These are phyloP conservation scores for Isotomurus palustris DNA, from an alignment of 2,888 invertebrate genomes.

Conservation along the genomic window DNA sequence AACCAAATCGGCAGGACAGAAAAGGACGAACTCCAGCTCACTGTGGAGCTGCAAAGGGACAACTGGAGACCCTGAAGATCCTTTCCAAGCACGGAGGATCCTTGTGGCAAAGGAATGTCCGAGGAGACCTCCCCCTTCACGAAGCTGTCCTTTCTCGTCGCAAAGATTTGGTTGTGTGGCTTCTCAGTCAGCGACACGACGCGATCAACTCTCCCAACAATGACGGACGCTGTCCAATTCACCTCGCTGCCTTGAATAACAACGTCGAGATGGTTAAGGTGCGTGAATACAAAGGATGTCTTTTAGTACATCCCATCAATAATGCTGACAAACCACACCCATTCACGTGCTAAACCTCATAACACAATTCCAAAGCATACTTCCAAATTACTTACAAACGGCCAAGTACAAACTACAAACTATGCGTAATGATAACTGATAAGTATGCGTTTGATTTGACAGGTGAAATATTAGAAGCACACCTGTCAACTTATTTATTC, in stretches of 20 bases:
- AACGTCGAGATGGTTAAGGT: conserved; percentile 88
- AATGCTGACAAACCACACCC: no score
- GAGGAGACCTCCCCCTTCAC: conserved; percentile 91
- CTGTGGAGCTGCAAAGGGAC: conserved; percentile 94
- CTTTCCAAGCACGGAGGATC: conserved; percentile 74
- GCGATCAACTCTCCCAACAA: conserved; percentile 83
- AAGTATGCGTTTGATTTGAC: no score
- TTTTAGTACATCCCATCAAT: no score
- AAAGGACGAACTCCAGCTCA: conserved; percentile 76
- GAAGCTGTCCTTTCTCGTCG: conserved; percentile 92
- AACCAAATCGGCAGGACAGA: conserved; percentile 86
- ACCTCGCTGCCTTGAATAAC: conserved; percentile 89
- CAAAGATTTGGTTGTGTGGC: conserved; percentile 81
- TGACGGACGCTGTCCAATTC: conserved; percentile 86
- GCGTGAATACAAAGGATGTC: no score
- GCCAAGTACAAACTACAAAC: not conserved
- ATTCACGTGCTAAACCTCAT: no score
- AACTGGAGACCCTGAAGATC: conserved; percentile 77
- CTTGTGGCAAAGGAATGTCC: conserved; percentile 84
- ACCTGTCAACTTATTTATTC: no score
- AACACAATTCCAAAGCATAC: no score
- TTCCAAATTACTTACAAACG: not conserved
- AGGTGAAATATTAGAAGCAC: no score
- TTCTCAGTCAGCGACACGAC: conserved; percentile 74
- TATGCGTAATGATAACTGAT: no score